Conservation (phyloP, 1,140 invertebrate genomes). For the Monochamus saltuarius region DNA sequence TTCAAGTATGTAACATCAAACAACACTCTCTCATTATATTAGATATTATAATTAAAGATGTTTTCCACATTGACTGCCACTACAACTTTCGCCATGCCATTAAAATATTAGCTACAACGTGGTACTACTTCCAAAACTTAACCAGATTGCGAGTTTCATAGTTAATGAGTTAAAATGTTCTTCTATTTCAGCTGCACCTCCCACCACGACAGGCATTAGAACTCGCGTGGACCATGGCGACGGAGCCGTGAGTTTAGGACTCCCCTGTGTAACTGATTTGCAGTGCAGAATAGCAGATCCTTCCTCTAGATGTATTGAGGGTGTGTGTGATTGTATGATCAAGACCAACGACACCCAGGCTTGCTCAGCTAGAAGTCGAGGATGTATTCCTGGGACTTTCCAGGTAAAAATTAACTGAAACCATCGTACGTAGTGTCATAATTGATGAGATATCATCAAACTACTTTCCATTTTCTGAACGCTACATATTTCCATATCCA, state of each 20-base stretch:
- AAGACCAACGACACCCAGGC: conserved; percentile 54
- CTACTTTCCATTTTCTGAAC: too few species aligned
- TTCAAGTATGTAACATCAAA: conserved; percentile 17
- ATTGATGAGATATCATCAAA: too few species aligned
- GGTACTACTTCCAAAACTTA: too few species aligned
- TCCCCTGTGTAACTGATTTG: conserved; percentile 69
- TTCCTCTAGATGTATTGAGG: conserved; percentile 72
- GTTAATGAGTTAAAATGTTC: not conserved
- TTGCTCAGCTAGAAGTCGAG: conserved; percentile 71
- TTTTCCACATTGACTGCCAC: too few species aligned
- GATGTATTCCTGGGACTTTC: conserved; percentile 81
- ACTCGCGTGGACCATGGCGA: conserved; percentile 55
- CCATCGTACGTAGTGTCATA: too few species aligned
- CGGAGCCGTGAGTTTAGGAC: conserved; percentile 72
- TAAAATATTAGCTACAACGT: too few species aligned
- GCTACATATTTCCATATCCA: too few species aligned
- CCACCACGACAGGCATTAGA: conserved; percentile 36
- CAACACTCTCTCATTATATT: too few species aligned
- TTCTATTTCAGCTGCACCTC: conserved; percentile 29
- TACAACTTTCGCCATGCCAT: too few species aligned
- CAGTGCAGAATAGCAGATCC: conserved; percentile 81
- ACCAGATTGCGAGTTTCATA: not conserved
- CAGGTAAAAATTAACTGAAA: conserved; percentile 71
- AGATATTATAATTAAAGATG: too few species aligned
- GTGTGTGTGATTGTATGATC: conserved; percentile 76